These are phyloP conservation scores for Tachina grossa DNA, from an alignment of 2,888 invertebrate species.

Conservation along the genomic window DNA sequence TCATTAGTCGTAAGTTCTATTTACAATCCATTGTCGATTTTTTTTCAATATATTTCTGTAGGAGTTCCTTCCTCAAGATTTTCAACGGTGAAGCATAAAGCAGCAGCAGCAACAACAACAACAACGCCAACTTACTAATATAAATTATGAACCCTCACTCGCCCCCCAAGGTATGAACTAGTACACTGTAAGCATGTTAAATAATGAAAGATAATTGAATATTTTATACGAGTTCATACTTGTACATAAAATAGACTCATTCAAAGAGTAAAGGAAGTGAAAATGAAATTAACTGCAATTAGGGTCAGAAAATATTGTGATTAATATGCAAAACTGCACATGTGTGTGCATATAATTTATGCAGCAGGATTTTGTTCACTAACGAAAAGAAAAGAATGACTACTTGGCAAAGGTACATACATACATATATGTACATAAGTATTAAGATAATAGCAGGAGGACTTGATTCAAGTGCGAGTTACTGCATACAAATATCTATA, in stretches of 20 bases:
- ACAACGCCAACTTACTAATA: slow-evolving; percentile 33
- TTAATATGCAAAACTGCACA: slow-evolving; percentile 73
- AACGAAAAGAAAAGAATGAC: background rate
- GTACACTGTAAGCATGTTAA: slow-evolving; percentile 52
- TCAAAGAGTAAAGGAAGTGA: slow-evolving; percentile 47
- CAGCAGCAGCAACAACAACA: background rate
- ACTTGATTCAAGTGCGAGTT: slow-evolving; percentile 38
- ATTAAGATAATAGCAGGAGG: slow-evolving; percentile 37
- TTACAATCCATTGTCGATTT: background rate
- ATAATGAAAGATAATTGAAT: slow-evolving; percentile 69
- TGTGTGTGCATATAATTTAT: slow-evolving; percentile 69
- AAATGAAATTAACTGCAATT: slow-evolving; percentile 71
- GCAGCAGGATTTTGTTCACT: slow-evolving; percentile 42
- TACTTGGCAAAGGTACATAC: slow-evolving; percentile 1
- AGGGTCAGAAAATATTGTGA: slow-evolving; percentile 72
- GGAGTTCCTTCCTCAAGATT: slow-evolving; percentile 7
- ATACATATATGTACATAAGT: background rate
- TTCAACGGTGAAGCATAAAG: background rate
- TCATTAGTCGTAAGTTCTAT: no score
- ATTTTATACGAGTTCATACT: slow-evolving; percentile 51
- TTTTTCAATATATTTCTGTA: background rate
- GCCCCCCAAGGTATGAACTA: slow-evolving; percentile 40
- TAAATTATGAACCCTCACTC: slow-evolving; percentile 61
- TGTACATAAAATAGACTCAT: slow-evolving; percentile 18
- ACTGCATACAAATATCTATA: slow-evolving; percentile 32